A percentile compares a stretch with the other conserved stretches of the same genome.
Conservation (phyloP, 1,140 invertebrate species). For the Dermatophagoides farinae region DNA sequence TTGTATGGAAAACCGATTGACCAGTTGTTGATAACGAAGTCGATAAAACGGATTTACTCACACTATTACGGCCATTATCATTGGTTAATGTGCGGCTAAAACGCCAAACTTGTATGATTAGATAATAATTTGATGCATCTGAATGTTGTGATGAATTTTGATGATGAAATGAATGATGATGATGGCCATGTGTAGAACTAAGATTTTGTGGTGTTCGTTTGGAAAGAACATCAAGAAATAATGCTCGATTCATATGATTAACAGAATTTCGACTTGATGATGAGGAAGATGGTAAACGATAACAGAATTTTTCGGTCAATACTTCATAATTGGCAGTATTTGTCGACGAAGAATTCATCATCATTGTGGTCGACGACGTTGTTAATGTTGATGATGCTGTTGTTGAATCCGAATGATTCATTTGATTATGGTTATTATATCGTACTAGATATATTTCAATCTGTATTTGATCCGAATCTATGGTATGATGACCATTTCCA, state of each 20-base stretch:
- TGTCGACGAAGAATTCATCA: background rate
- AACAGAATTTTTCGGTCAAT: conserved; percentile 8
- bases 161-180: background rate
- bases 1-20: background rate
- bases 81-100: conserved; percentile 12
- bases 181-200: background rate
- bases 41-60: background rate
- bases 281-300: background rate
- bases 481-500: background rate
- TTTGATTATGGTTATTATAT: background rate
- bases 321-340: background rate
- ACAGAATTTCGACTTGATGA: background rate
- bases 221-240: conserved; percentile 7
- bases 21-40: background rate
- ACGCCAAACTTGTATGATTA: conserved; percentile 13
- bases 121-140: conserved; percentile 3
- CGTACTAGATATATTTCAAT: background rate
- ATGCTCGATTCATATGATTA: background rate
- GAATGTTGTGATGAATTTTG: background rate
- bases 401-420: too few species aligned
- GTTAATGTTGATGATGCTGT: too few species aligned
- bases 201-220: background rate
- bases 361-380: too few species aligned
- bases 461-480: background rate
- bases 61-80: background rate